These are phyloP conservation scores for Triplophysa yarkandensis DNA, from an alignment of 2,797 vertebrate species.

Conservation along the genomic window DNA sequence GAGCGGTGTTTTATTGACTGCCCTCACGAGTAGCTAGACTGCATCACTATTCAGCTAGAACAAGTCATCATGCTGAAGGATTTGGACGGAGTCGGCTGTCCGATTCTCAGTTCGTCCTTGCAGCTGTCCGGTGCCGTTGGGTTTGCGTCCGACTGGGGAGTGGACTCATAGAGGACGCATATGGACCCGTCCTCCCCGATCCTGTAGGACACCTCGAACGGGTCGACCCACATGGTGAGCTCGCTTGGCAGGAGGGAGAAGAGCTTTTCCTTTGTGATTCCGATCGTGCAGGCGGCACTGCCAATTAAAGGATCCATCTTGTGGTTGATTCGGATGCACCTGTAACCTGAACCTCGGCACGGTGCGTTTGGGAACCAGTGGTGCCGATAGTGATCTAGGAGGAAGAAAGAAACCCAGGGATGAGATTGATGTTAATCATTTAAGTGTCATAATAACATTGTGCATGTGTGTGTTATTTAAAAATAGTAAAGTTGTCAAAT, in stretches of 20 bases:
- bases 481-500: no score
- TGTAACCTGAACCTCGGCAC: conserved; percentile 76
- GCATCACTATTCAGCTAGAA: conserved; percentile 65
- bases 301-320: conserved; percentile 79
- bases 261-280: conserved; percentile 72
- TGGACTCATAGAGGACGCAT: conserved; percentile 75
- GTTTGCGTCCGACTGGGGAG: conserved; percentile 50
- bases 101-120: conserved; percentile 70
- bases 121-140: conserved; percentile 65
- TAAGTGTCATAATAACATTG: no score
- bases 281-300: conserved; percentile 71
- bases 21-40: background rate
- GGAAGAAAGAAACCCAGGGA: background rate
- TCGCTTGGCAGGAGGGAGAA: conserved; percentile 78
- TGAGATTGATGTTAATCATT: no score
- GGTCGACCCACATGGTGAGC: conserved; percentile 79
- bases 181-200: conserved; percentile 80
- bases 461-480: no score
- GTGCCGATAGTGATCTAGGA: conserved; percentile 74
- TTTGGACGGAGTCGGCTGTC: conserved; percentile 70
- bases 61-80: conserved; percentile 72
- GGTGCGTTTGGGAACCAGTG: conserved; percentile 79
- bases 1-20: background rate
- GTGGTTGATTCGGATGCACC: conserved; percentile 80
- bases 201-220: conserved; percentile 79